A percentile compares a stretch with the other conserved stretches of the same genome.
phyloP scores from a whole-genome alignment of 2,888 invertebrate species.

The Pterobdella sp. region DNA sequence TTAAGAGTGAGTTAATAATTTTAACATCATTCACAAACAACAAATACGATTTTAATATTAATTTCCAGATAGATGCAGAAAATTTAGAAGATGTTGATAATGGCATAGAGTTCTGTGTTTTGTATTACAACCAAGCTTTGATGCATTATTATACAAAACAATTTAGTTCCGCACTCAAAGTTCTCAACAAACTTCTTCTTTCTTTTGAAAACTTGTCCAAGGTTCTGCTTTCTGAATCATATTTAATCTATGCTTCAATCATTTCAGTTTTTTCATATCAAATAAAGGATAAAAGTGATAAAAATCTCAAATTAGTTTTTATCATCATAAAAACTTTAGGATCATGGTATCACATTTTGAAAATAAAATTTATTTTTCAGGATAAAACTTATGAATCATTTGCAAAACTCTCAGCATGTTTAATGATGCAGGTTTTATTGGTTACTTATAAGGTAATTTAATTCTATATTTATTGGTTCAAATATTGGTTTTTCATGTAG shows the following conservation, averaged over 20 bases:
- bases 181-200: conserved; percentile 57
- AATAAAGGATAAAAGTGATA: neutral
- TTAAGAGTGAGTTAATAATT: conserved; percentile 30
- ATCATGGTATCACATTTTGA: neutral
- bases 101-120: conserved; percentile 62
- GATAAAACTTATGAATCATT: neutral
- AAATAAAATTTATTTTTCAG: neutral
- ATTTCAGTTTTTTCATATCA: neutral
- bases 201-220: conserved; percentile 64
- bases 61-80: conserved; percentile 47
- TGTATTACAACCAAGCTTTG: conserved; percentile 72
- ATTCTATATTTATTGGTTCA: no score
- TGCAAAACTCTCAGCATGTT: neutral
- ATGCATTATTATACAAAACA: conserved; percentile 68
- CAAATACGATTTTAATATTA: neutral
- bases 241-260: neutral
- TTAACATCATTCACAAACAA: neutral
- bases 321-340: neutral
- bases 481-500: no score
- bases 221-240: conserved; percentile 29
- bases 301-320: neutral
- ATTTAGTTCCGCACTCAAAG: conserved; percentile 62
- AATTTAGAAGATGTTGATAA: conserved; percentile 56
- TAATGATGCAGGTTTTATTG: neutral
- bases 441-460: neutral